These are phyloP conservation scores for Agonum fuliginosum DNA, from an alignment of 2,888 invertebrate genomes.

Conservation along the genomic window DNA sequence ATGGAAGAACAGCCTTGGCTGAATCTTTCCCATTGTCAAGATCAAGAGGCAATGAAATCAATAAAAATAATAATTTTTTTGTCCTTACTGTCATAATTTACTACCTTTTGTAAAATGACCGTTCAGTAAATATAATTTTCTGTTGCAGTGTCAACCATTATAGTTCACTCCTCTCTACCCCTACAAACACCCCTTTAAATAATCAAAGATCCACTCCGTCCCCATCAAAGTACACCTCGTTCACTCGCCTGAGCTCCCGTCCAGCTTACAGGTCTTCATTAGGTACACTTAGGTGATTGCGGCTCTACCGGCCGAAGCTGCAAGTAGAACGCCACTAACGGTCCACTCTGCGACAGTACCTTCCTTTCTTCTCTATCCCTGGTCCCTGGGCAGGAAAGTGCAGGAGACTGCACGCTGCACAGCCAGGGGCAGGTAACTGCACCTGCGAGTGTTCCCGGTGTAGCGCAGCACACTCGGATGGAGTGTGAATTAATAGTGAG, in stretches of 20 bases:
- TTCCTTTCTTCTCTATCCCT: no score
- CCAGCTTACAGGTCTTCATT: constrained; percentile 25
- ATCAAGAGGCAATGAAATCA: no score
- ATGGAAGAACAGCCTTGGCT: no score
- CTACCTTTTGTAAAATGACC: no score
- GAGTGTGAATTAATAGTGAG: constrained; percentile 29
- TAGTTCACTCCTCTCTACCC: no score
- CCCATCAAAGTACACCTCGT: neutral
- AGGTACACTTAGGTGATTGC: constrained; percentile 54
- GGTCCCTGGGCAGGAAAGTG: neutral
- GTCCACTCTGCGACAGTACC: neutral
- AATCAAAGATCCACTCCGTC: no score
- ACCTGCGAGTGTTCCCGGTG: neutral
- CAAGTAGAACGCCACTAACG: neutral
- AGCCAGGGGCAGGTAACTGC: neutral
- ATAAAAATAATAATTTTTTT: no score
- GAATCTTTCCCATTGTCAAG: no score
- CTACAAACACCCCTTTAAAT: no score
- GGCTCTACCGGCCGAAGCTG: constrained; percentile 15
- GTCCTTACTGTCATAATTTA: no score
- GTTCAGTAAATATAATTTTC: no score
- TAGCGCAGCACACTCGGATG: neutral
- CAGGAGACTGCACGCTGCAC: neutral
- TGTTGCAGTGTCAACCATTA: no score
- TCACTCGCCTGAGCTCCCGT: neutral